Conservation (phyloP, 2,113 vertebrate species). For the Struthidea cinerea region DNA sequence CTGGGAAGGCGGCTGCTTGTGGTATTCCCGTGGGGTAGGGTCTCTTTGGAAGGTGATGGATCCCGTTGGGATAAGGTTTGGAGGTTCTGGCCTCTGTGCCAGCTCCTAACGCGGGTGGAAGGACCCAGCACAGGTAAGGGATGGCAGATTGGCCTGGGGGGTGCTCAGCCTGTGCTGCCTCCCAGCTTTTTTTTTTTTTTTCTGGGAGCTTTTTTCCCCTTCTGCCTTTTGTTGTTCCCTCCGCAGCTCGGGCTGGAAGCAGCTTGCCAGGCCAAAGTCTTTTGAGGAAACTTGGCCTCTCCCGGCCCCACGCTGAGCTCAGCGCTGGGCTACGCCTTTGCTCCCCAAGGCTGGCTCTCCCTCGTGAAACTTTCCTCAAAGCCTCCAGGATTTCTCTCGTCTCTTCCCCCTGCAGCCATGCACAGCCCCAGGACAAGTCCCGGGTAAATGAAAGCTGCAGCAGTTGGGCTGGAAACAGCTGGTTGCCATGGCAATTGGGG, state of each 20-base stretch:
- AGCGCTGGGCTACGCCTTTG: not conserved
- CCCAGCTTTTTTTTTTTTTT: not conserved
- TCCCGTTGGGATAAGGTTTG: not conserved
- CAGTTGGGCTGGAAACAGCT: slow-evolving; percentile 39
- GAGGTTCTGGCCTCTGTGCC: not conserved
- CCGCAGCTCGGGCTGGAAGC: not conserved
- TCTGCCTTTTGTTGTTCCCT: not conserved
- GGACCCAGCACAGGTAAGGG: accelerated
- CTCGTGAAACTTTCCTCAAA: slow-evolving; percentile 21
- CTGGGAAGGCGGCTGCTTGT: too few relatives aligned
- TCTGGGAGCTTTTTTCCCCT: not conserved
- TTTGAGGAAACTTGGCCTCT: slow-evolving; percentile 54
- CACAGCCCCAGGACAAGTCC: slow-evolving; percentile 21
- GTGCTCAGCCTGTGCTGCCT: not conserved
- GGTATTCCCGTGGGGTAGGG: not conserved
- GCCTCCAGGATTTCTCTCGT: not conserved
- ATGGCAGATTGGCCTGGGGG: not conserved
- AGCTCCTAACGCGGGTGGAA: not conserved
- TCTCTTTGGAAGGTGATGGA: not conserved
- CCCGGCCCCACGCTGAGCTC: not conserved
- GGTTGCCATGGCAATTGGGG: slow-evolving; percentile 74
- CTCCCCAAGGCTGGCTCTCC: slow-evolving; percentile 24
- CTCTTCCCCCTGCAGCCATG: slow-evolving; percentile 28
- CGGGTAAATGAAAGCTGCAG: not conserved
- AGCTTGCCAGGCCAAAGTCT: not conserved